A percentile compares a stretch with the other conserved stretches of the same genome.
phyloP scores from a whole-genome alignment of 2,113 vertebrate species.

The Aspidoscelis tigris region DNA sequence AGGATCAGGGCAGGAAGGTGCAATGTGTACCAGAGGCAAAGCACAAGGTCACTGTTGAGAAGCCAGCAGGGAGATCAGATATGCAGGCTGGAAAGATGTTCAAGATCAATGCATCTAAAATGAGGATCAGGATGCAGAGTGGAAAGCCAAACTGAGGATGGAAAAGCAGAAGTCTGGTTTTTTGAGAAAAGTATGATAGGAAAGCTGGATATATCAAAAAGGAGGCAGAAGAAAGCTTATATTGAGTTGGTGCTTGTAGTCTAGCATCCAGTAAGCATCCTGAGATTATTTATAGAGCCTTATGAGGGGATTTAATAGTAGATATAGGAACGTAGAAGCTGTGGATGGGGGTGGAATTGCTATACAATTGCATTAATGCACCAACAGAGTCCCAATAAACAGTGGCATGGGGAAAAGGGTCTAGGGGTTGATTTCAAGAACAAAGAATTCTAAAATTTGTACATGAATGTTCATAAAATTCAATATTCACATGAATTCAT shows the following conservation, averaged over 20 bases:
- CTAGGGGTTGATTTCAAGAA: neutral
- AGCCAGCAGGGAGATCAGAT: slow-evolving; percentile 3
- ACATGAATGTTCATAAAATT: too few species aligned
- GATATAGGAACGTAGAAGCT: too few species aligned
- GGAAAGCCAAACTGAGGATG: neutral
- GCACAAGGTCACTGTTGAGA: neutral
- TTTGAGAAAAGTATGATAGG: neutral
- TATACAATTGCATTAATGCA: too few species aligned
- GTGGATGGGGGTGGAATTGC: too few species aligned
- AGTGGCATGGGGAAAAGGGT: neutral
- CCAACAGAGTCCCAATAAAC: neutral
- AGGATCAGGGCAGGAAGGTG: neutral
- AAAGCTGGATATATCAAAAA: neutral
- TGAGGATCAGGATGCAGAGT: neutral
- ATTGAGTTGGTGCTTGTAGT: neutral
- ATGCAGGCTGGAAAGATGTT: neutral
- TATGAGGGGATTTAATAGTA: neutral
- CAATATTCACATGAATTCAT: too few species aligned
- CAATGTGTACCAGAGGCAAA: neutral
- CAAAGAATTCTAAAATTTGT: too few species aligned
- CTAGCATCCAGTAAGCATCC: too few species aligned
- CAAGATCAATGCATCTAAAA: neutral
- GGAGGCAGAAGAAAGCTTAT: neutral
- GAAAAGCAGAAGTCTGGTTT: neutral
- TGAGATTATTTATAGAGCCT: neutral